Conservation (phyloP, 2,888 invertebrate species). For the Sabatieria punctata region DNA sequence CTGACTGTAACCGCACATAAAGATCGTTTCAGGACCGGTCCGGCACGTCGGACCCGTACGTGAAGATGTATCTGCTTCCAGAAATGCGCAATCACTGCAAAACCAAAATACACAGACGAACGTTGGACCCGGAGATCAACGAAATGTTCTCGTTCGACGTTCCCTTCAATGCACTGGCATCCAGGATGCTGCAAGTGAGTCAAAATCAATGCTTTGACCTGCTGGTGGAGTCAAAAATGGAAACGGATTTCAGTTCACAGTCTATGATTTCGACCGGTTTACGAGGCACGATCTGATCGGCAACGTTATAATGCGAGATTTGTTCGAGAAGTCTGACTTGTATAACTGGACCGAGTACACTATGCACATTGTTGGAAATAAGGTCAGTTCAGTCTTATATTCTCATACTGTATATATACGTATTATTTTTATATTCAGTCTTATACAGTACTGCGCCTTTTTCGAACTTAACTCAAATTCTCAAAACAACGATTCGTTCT, state of each 20-base stretch:
- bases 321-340: constrained; percentile 57
- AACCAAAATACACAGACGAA: constrained; percentile 44
- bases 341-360: constrained; percentile 64
- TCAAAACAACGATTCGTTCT: too few species aligned
- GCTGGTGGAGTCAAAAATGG: background rate
- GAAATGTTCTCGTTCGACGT: constrained; percentile 61
- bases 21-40: too few species aligned
- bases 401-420: background rate
- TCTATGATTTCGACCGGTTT: constrained; percentile 73
- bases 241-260: constrained; percentile 49
- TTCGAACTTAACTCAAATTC: too few species aligned
- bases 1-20: too few species aligned
- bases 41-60: constrained; percentile 79
- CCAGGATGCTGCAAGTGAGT: constrained; percentile 45
- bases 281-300: constrained; percentile 70
- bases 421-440: constrained; percentile 1
- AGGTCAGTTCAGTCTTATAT: constrained; percentile 40
- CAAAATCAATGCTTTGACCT: background rate
- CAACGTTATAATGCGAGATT: constrained; percentile 59
- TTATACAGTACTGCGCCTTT: too few species aligned
- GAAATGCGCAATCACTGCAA: constrained; percentile 70
- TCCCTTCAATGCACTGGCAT: constrained; percentile 53
- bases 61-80: constrained; percentile 63
- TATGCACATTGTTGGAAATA: constrained; percentile 62
- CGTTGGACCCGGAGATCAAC: constrained; percentile 22